phyloP scores from a whole-genome alignment of 2,113 vertebrate genomes.

The Melanocharis versteri region DNA sequence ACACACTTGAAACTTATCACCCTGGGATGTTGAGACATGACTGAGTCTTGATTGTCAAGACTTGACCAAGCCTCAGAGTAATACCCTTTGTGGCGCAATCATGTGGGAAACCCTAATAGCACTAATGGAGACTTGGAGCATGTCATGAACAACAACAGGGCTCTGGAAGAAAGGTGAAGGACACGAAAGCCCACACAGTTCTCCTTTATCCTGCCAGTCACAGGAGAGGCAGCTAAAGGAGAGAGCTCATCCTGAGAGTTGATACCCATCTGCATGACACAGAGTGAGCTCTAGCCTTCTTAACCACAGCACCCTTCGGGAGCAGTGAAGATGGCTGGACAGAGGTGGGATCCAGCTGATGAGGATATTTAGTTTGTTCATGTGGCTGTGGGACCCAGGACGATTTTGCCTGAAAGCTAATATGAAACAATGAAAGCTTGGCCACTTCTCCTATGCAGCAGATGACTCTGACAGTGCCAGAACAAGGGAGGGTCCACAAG shows the following conservation, averaged over 20 bases:
- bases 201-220: neutral
- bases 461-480: neutral
- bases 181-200: neutral
- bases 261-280: neutral
- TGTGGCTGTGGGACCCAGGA: neutral
- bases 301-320: neutral
- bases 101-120: neutral
- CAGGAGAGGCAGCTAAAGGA: neutral
- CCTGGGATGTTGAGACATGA: neutral
- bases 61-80: neutral
- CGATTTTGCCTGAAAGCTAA: neutral
- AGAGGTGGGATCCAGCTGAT: neutral
- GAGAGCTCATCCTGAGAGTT: neutral
- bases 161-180: neutral
- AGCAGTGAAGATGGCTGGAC: neutral
- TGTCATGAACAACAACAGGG: neutral
- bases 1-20: neutral
- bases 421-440: neutral
- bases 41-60: neutral
- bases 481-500: neutral
- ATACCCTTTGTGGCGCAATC: neutral
- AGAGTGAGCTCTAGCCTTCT: neutral
- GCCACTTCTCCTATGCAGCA: neutral
- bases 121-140: neutral
- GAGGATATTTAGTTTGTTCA: neutral